Percentiles rank a stretch among this genome's conserved stretches.
These are phyloP conservation scores for Camelus dromedarius DNA, from an alignment of 2,113 vertebrate species.

Conservation along the genomic window DNA sequence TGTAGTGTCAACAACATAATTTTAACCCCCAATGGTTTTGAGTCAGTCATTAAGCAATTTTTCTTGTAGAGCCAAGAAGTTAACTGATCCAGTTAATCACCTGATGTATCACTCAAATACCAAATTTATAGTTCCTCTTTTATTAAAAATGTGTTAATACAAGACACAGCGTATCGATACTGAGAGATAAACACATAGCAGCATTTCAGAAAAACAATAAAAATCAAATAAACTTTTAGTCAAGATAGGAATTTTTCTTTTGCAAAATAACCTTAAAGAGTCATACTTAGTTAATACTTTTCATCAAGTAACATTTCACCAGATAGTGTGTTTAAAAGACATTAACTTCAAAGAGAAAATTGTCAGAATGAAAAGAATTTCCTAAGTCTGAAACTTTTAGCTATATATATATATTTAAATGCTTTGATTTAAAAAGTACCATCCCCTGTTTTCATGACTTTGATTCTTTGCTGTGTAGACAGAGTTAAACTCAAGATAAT, in stretches of 20 bases:
- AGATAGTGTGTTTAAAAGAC: background rate
- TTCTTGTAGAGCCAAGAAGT: background rate
- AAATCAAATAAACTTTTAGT: background rate
- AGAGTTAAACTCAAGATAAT: constrained; percentile 83
- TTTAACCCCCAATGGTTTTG: background rate
- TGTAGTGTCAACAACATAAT: background rate
- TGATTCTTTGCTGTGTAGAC: constrained; percentile 83
- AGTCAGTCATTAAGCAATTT: background rate
- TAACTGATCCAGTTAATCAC: background rate
- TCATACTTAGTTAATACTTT: background rate
- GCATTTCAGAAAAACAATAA: background rate
- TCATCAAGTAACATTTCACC: constrained; percentile 16
- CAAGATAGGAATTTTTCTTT: background rate
- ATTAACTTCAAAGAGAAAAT: background rate
- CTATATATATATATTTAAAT: background rate
- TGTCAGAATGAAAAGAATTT: background rate
- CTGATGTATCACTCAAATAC: background rate
- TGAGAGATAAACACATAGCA: background rate
- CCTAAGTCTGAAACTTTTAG: constrained; percentile 33
- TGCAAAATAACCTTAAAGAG: background rate
- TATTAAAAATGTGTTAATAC: background rate
- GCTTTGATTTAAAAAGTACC: constrained; percentile 67
- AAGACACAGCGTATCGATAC: background rate
- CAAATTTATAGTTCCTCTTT: background rate
- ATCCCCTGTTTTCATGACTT: constrained; percentile 80